Evolutionary conservation across 2,113 vertebrate species (phyloP).

Genomic region (Oreocharis arfaki): DNA sequence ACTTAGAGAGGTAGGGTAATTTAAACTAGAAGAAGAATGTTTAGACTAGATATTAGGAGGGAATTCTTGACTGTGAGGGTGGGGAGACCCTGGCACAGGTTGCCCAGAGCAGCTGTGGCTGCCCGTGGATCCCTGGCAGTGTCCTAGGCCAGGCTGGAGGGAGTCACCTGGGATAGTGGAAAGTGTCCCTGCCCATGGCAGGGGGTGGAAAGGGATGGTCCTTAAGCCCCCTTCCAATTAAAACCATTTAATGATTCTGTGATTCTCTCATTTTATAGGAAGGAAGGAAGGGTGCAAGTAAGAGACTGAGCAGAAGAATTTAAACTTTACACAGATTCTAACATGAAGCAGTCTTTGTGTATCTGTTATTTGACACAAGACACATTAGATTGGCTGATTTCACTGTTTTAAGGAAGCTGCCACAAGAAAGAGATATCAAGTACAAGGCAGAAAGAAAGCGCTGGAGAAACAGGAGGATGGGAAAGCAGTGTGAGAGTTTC

Average conservation of each 20-base stretch:
- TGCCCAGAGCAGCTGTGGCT: not conserved
- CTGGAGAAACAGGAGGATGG: not conserved
- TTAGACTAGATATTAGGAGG: not conserved
- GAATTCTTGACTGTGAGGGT: not conserved
- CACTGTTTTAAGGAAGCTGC: not conserved
- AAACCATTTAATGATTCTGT: not conserved
- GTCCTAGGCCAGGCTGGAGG: not conserved
- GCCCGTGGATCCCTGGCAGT: not conserved
- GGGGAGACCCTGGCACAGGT: fast-evolving
- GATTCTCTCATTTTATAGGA: not conserved
- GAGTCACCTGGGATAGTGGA: fast-evolving
- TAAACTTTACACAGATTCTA: not conserved
- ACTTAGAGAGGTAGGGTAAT: not conserved
- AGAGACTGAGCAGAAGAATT: not conserved
- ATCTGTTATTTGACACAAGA: not conserved
- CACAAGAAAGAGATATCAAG: not conserved
- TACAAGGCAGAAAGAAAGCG: not conserved
- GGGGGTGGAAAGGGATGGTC: not conserved
- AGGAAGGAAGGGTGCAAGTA: not conserved
- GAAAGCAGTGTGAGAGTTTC: not conserved
- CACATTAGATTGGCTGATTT: not conserved
- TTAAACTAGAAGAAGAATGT: not conserved
- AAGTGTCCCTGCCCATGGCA: not conserved
- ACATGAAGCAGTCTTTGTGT: not conserved
- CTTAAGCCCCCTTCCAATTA: not conserved